Base-by-base conservation (phyloP, 2,797 vertebrate species). In the Poeciliopsis gracilis region DNA sequence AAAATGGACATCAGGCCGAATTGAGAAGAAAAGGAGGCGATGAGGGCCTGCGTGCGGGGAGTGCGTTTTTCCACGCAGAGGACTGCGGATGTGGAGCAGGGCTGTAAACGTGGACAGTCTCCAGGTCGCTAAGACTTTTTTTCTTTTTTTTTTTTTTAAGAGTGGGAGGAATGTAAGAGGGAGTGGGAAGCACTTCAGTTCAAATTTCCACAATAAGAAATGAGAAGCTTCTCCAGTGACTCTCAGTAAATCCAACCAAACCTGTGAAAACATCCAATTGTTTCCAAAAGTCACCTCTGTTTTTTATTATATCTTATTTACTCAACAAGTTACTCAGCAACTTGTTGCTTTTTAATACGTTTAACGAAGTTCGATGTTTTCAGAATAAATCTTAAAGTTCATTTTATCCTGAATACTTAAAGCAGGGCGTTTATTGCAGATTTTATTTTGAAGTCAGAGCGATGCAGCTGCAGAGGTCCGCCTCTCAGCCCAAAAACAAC, bases 81-180 rank as follows among this genome's bases (percentile, higher is more conserved):
- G 73, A 79, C 43, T 84, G 84, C 72, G 72, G 87, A 88, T 85
- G 87, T 77, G 78, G 81, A 57, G 79, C 73, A 5, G n/a, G 30
- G 75, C 70, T 95, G 94, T 94, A 91, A 90, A 94, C 94, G 94
- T 95, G 93, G 92, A 94, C 94, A 94, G 82, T 87, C 91, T 91
- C 87, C 91, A 88, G 91, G 72, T 63, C 90, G 76, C 73, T 13
- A 74, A 87, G 23, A 6, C 38, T 43, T 69, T 69, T 67, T 38
- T 66, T 11, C 47, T 46, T 72, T 76, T 84, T 51, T 49, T 71
- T 67, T 84, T 53, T 53, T 57, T 55, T 73, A 84, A 82, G 9
- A 66, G 86, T 77, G 84, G 84, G 61, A 88, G 88, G 75, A 88
- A 88, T 82, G 88, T 80, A 41, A 51, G 55, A 72, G 72, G 82